Conservation (phyloP, 2,113 vertebrate species). For the Anhinga rufa region DNA sequence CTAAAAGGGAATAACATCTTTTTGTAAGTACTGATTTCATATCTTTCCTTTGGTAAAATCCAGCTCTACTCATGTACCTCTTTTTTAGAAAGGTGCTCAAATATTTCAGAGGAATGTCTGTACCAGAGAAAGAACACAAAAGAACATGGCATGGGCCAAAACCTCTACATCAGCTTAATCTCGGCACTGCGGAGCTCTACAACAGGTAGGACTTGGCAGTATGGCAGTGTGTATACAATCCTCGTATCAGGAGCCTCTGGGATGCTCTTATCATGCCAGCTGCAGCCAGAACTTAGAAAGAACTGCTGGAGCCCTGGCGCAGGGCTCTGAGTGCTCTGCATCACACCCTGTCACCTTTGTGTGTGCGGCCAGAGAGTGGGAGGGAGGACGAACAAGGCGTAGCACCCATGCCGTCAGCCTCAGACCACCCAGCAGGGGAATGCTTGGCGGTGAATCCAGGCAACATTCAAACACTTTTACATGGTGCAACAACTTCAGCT, state of each 20-base stretch:
- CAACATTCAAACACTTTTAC: neutral
- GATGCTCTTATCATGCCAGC: neutral
- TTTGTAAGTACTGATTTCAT: neutral
- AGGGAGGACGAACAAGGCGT: accelerated
- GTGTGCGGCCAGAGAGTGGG: too few species aligned
- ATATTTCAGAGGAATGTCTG: neutral
- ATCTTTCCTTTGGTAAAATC: neutral
- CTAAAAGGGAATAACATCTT: neutral
- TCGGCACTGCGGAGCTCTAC: neutral
- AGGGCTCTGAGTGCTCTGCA: neutral
- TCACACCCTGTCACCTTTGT: neutral
- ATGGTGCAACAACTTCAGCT: neutral
- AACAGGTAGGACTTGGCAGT: neutral
- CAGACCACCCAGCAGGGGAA: neutral
- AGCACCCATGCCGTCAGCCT: neutral
- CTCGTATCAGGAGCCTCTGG: neutral
- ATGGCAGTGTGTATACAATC: neutral
- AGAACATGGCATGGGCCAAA: neutral
- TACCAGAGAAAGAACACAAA: neutral
- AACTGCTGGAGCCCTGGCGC: accelerated
- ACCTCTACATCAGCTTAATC: neutral
- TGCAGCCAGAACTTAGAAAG: neutral
- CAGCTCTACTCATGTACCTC: neutral
- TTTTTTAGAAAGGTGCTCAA: neutral
- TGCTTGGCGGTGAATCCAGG: neutral